Conservation (phyloP, 1,140 invertebrate genomes). For the Drosophila sechellia region DNA sequence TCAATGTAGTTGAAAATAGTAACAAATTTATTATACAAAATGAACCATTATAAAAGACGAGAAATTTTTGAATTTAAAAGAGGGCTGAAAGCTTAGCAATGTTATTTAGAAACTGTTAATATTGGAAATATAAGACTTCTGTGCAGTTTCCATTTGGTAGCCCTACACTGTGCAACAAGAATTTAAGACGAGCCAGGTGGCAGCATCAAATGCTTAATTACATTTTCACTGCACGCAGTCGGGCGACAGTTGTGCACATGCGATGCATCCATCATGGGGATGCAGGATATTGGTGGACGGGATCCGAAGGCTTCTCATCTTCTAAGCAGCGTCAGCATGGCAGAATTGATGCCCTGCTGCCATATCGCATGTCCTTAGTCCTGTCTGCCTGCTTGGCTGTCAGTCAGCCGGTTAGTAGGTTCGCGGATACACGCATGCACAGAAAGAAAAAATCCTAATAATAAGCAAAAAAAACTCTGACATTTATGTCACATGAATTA, state of each 20-base stretch:
- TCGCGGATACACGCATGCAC: slow-evolving; percentile 25
- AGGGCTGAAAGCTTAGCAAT: background rate
- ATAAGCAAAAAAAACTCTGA: background rate
- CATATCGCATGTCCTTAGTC: slow-evolving; percentile 61
- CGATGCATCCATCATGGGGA: slow-evolving; percentile 67
- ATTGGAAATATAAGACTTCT: background rate
- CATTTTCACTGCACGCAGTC: slow-evolving; percentile 67
- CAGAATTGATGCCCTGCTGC: slow-evolving; percentile 42
- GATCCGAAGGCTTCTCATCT: slow-evolving; percentile 17
- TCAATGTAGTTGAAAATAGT: background rate
- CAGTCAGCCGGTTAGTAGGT: slow-evolving; percentile 30
- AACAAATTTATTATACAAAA: background rate
- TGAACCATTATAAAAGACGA: background rate
- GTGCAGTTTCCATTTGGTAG: background rate
- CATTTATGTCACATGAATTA: too few species aligned
- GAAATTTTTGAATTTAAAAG: background rate
- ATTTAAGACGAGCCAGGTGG: slow-evolving; percentile 3
- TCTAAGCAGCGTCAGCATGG: slow-evolving; percentile 47
- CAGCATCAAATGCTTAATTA: slow-evolving; percentile 71
- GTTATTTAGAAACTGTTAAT: background rate
- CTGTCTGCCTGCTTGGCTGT: slow-evolving; percentile 17
- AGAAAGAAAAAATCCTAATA: background rate
- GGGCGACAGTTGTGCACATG: slow-evolving; percentile 33
- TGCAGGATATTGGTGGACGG: slow-evolving; percentile 44
- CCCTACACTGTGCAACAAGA: slow-evolving; percentile 12